phyloP scores from a whole-genome alignment of 2,113 vertebrate genomes.

The Trochalopteron elliotii region DNA sequence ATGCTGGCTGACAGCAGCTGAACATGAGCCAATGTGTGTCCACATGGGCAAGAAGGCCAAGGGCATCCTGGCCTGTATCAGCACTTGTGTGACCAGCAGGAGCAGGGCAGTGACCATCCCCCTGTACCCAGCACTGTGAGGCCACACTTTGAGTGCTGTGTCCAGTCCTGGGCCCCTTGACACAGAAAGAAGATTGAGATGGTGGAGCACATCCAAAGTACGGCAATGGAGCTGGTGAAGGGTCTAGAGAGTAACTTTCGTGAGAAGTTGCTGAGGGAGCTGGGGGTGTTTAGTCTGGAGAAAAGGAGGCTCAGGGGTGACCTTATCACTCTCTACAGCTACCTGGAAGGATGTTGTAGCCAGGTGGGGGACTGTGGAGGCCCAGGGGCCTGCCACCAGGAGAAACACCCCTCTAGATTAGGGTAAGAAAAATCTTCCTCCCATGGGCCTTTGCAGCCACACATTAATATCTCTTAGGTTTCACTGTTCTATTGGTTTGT shows the following conservation, averaged over 20 bases:
- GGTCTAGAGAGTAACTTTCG: neutral
- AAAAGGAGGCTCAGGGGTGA: neutral
- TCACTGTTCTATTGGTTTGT: neutral
- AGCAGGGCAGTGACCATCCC: rapidly evolving
- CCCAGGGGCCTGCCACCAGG: neutral
- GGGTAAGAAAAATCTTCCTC: neutral
- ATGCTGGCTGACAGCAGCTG: rapidly evolving
- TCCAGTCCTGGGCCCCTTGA: neutral
- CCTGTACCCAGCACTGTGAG: neutral
- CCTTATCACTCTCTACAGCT: neutral
- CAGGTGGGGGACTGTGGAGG: neutral
- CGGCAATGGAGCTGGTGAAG: rapidly evolving
- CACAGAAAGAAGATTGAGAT: neutral
- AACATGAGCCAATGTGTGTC: neutral
- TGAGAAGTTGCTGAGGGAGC: neutral
- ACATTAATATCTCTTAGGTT: neutral
- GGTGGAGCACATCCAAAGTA: neutral
- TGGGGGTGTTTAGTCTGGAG: neutral
- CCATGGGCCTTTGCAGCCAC: neutral
- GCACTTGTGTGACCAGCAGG: neutral
- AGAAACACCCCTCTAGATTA: neutral
- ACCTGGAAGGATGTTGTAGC: neutral
- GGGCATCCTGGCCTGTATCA: neutral
- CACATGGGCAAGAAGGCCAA: neutral
- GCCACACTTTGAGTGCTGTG: neutral